Base-by-base conservation (phyloP, 2,888 invertebrate species). In the Hemicrepidius hirtus region DNA sequence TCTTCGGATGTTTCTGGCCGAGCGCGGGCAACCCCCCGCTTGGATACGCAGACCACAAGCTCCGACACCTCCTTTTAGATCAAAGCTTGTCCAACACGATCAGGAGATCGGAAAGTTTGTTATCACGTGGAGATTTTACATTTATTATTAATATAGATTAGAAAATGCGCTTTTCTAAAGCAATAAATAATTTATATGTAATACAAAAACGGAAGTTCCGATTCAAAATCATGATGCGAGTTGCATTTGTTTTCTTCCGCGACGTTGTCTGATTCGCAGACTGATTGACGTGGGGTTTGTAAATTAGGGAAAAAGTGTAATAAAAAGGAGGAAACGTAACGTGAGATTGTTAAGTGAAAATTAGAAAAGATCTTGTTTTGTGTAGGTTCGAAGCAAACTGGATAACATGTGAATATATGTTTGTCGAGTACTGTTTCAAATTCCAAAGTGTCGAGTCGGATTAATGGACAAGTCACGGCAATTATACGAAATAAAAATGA, bases 1-100 rank as follows among this genome's bases (percentile, higher is more conserved):
- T 64, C 28, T 35, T 62, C 13, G 60, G 35, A 21, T 13, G 40
- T 10, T 44, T 7, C 32, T 21, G n/a, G 35, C 64, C 32, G 32
- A 32, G 64, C 50, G 50, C 46, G 63, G 50, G 50, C 50, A 13
- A 40, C 35, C 37, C 12, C 59, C 37, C 40, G n/a, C 18, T 5
- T 9, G 60, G 41, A n/a, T 18, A 2, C 59, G 35, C 28, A 13
- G 28, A 18, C 18, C 32, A 37, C 9, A 16, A 13, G 37, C 12
- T 0, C n/a, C 32, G 24, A n/a, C 53, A 28, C 28, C 53, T 24
- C 53, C 53, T 24, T 13, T 21, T 28, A 13, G 28, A 53, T 53
- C 53, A 53, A 49, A 49, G 49, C 49, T 53, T 13, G 53, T 21
- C 53, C 44, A 6, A 13, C 12, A 10, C 18, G 20, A 10, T 24